phyloP scores from a whole-genome alignment of 2,113 vertebrate genomes.

The Spea bombifrons region DNA sequence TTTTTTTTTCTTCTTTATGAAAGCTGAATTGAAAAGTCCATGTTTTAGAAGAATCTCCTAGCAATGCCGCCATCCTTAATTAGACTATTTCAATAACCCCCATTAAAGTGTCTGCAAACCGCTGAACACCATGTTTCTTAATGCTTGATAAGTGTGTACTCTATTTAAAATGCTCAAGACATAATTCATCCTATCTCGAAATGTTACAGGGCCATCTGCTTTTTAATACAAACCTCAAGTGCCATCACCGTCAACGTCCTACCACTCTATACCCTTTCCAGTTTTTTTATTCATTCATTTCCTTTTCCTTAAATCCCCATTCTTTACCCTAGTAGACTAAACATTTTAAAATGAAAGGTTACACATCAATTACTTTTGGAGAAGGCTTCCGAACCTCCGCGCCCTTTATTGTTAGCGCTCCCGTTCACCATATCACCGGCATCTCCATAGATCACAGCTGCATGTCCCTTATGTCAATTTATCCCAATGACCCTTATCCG shows the following conservation, averaged over 20 bases:
- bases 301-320: neutral
- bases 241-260: neutral
- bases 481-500: neutral
- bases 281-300: conserved; percentile 2
- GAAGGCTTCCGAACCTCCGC: conserved; percentile 6
- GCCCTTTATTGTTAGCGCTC: conserved; percentile 28
- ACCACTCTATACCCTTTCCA: neutral
- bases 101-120: no score
- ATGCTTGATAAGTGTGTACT: no score
- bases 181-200: no score
- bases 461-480: neutral
- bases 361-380: conserved; percentile 23
- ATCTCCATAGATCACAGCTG: conserved; percentile 14
- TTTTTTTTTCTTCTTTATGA: no score
- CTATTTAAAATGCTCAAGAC: no score
- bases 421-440: conserved; percentile 1
- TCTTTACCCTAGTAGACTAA: neutral
- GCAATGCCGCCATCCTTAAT: no score
- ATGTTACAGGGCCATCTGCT: neutral
- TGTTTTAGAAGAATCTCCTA: no score
- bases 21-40: no score
- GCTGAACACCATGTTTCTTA: no score
- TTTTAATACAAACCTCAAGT: conserved; percentile 7
- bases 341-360: conserved; percentile 24
- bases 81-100: no score